Evolutionary conservation across 2,888 invertebrate genomes (phyloP), one percentile per base, ranked within the genome.

Genomic region (Aromia moschata): DNA sequence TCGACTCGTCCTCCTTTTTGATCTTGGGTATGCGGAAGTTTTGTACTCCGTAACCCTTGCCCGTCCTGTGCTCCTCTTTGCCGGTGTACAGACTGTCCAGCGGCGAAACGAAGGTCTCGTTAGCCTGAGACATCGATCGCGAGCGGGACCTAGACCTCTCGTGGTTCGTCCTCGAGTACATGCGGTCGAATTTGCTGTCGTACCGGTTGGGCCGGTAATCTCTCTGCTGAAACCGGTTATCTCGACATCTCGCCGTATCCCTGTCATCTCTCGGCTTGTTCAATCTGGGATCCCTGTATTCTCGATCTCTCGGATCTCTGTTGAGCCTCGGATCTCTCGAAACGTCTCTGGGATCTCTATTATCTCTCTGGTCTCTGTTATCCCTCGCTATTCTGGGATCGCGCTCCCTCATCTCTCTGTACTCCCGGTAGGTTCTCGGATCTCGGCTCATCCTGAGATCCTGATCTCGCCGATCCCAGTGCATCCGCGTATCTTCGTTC

Each of bases 11-110:
- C 30, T 62, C 60, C 14, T 56, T 62, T 18, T 61, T 65, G 31
- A 63, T 64, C 70, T 84, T 85, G 0, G 86, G 85, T 57, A 86
- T 86, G 68, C 82, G 83, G 59, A 84, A 86, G 15, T 79, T 82
- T 58, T 84, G 83, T 11, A 84, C 66, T 2, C 83, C 82, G 63
- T 83, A 82, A 1, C 82, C 82, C 60, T 81, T 80, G 1, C 82
- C 81, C 7, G 80, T 80, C 61, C 78, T 80, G 1, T 77, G 74
- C 45, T 79, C 74, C 14, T 82, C 79, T 14, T 80, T 77, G 1
- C 74, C 74, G 1, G 80, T 77, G 64, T 84, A 85, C 2, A 84
- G 72, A 64, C 82, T 82, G 58, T 84, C 81, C 33, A 84, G 63
- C 0, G 84, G 83, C 0, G 84, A 84, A 1, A 75, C 73, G 73